These are phyloP conservation scores for Ailurus styani DNA, from an alignment of 2,113 vertebrate genomes.

Conservation along the genomic window DNA sequence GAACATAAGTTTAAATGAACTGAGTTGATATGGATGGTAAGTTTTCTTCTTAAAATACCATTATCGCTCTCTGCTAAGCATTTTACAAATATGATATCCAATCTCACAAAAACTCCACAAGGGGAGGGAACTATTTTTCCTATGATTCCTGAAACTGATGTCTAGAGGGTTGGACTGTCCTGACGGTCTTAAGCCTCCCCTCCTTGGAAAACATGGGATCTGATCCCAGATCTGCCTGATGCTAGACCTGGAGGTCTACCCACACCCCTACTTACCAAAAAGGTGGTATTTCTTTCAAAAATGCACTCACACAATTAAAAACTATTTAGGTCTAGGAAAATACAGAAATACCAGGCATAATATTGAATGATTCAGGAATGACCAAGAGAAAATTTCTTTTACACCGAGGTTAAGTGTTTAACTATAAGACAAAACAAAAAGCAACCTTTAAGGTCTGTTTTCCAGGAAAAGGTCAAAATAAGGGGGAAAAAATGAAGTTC, in stretches of 20 bases:
- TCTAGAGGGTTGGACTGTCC: neutral
- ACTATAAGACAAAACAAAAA: neutral
- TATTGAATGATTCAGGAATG: neutral
- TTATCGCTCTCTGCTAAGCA: neutral
- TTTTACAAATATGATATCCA: neutral
- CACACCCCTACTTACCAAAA: neutral
- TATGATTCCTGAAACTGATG: neutral
- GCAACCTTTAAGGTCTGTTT: neutral
- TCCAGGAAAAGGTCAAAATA: neutral
- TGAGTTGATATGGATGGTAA: neutral
- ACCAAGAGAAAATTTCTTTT: neutral
- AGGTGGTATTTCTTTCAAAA: neutral
- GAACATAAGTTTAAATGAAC: neutral
- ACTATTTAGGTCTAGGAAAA: neutral
- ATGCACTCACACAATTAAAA: neutral
- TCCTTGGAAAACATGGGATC: no score
- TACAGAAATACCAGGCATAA: neutral
- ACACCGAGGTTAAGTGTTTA: neutral
- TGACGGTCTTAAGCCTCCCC: accelerated
- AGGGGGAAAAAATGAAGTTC: neutral
- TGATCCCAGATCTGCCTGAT: neutral
- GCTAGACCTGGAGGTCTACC: neutral
- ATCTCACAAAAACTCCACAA: neutral
- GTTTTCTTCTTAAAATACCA: neutral
- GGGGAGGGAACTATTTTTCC: neutral